Percentiles rank a stretch among this genome's conserved stretches.
These are phyloP conservation scores for Phengaris arion DNA, from an alignment of 2,888 invertebrate species.

Conservation along the genomic window DNA sequence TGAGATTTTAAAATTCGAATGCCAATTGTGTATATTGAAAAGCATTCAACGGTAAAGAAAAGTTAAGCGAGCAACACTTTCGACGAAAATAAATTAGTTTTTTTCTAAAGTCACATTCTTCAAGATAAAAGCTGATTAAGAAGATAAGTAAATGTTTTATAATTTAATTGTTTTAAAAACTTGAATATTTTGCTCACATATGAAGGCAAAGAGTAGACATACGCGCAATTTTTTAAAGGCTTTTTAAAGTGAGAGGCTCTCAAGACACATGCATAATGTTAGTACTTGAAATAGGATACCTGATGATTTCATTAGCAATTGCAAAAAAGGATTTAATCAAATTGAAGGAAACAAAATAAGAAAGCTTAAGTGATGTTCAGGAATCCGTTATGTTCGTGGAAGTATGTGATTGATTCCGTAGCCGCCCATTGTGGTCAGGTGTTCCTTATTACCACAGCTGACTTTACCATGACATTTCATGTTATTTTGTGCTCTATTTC, in stretches of 20 bases:
- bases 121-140: not conserved
- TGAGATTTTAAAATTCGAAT: slow-evolving; percentile 29
- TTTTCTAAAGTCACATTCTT: not conserved
- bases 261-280: no score
- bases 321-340: slow-evolving; percentile 64
- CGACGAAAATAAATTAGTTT: not conserved
- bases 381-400: slow-evolving; percentile 55
- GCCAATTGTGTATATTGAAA: slow-evolving; percentile 31
- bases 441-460: slow-evolving; percentile 35
- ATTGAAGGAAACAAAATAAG: slow-evolving; percentile 57
- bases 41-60: slow-evolving; percentile 22
- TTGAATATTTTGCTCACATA: not conserved
- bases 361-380: slow-evolving; percentile 51
- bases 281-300: no score
- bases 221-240: not conserved
- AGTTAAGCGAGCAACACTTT: not conserved
- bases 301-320: slow-evolving; percentile 1
- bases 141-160: not conserved
- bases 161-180: not conserved
- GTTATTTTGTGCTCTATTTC: not conserved
- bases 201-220: not conserved
- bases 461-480: not conserved
- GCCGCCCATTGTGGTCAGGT: slow-evolving; percentile 45
- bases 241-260: no score
- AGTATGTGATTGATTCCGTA: slow-evolving; percentile 62